Conservation (phyloP, 2,113 vertebrate genomes). For the Collichthys lucidus region DNA sequence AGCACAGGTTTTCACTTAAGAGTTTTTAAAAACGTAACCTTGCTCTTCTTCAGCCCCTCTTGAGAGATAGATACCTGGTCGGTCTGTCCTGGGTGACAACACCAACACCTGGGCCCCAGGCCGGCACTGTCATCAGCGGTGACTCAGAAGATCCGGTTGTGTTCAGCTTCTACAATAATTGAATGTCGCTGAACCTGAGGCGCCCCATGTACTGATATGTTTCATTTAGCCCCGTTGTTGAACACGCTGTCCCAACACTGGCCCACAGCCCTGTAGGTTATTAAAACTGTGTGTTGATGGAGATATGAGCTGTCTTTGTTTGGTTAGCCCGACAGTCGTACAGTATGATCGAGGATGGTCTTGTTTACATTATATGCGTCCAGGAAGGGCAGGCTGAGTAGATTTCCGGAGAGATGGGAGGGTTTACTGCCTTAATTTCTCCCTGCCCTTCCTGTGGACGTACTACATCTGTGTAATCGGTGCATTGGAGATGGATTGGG, state of each 20-base stretch:
- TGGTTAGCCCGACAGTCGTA: slow-evolving; percentile 58
- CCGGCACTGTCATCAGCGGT: slow-evolving; percentile 31
- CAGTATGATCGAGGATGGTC: slow-evolving; percentile 54
- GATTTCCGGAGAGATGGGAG: slow-evolving; percentile 80
- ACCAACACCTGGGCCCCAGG: slow-evolving; percentile 37
- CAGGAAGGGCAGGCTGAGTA: slow-evolving; percentile 79
- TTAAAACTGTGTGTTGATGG: slow-evolving; percentile 60
- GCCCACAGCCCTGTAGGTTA: slow-evolving; percentile 24
- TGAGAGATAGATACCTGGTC: slow-evolving; percentile 43
- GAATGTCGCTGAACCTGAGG: slow-evolving; percentile 1
- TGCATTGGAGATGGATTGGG: not conserved
- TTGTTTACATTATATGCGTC: slow-evolving; percentile 70
- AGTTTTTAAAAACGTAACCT: slow-evolving; percentile 22
- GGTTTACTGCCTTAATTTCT: slow-evolving; percentile 62
- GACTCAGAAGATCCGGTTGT: slow-evolving; percentile 20
- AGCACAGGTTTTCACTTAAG: slow-evolving; percentile 40
- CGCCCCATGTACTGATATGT: not conserved
- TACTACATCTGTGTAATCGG: not conserved
- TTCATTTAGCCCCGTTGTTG: slow-evolving; percentile 17
- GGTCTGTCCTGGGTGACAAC: not conserved
- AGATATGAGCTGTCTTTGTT: slow-evolving; percentile 73
- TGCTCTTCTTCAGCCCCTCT: not conserved
- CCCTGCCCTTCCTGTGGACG: slow-evolving; percentile 78
- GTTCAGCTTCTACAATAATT: slow-evolving; percentile 14
- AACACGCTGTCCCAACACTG: slow-evolving; percentile 1